Base-by-base conservation (phyloP, 2,888 invertebrate species). In the Tenthredo livida region DNA sequence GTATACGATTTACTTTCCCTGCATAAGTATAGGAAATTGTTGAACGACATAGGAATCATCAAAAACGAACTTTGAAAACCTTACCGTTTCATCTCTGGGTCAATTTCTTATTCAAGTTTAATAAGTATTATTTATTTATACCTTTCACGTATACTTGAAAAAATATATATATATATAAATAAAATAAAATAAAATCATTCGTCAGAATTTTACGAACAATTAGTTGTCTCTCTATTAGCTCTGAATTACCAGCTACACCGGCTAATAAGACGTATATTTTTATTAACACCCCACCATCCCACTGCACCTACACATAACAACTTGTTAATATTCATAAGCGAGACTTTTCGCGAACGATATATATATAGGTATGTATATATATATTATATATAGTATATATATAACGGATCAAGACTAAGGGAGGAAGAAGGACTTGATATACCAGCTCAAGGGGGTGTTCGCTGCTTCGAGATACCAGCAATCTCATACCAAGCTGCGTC, bases 401-500 rank as follows among this genome's bases (percentile, higher is more conserved):
- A 37, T 37, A 37, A 9, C 9, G 70, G 37, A 70, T n/a, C 33
- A 12, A 25, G 61, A 61, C 61, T 33, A 33, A 73, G 43, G n/a
- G 73, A 43, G 43, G 15, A 43, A 73, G 2, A 43, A 25, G 43
- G 12, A 43, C 67, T 67, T 67, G 67, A 67, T 67, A 67, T 25
- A 47, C 47, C 17, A 54, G n/a, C 17, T 77, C 29, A 54, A 77
- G 50, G 17, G 17, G 33, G 9, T 7, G 9, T 7, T 10, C n/a
- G 77, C 12, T 43, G 21, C 75, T 25, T 33, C 77, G 47, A 29
- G 54, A 77, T 77, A 47, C 15, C 29, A 25, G 77, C 47, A 77
- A 77, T 77, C 77, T 77, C 77, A 77, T 47, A 77, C 77, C 54
- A 9, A 29, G 40, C 77, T 33, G 29, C 17, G 54, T 78, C 78